Evolutionary conservation across 2,113 vertebrate species (phyloP).

Genomic region (Sturnus vulgaris): DNA sequence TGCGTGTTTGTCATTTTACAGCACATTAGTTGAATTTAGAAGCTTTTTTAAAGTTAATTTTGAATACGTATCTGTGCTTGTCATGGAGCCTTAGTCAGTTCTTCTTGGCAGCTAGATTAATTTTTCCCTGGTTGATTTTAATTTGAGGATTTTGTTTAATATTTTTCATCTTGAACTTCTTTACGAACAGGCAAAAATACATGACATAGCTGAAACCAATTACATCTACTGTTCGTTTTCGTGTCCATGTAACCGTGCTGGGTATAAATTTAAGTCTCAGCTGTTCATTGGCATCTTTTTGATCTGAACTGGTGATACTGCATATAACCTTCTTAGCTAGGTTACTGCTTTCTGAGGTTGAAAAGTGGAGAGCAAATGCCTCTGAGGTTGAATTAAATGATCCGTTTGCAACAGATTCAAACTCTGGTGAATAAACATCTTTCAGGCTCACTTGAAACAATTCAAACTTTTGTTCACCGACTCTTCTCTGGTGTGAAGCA

Average conservation of each 20-base stretch:
- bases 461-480: background rate
- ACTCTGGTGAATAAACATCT: conserved; percentile 21
- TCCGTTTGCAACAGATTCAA: conserved; percentile 22
- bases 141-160: background rate
- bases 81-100: background rate
- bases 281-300: conserved; percentile 45
- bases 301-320: conserved; percentile 49
- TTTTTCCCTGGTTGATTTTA: conserved; percentile 37
- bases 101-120: background rate
- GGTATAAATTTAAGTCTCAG: conserved; percentile 43
- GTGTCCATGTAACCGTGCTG: background rate
- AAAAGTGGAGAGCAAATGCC: conserved; percentile 26
- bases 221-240: background rate
- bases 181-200: background rate
- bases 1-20: conserved; percentile 26
- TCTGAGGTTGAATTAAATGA: conserved; percentile 45
- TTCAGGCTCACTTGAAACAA: background rate
- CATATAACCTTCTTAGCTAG: conserved; percentile 30
- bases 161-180: conserved; percentile 12
- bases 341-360: conserved; percentile 24
- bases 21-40: conserved; percentile 21
- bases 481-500: background rate
- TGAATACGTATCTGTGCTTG: conserved; percentile 28
- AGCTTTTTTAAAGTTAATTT: conserved; percentile 55
- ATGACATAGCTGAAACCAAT: background rate